Conservation (phyloP, 2,113 vertebrate species). For the Coryphaenoides rupestris region DNA sequence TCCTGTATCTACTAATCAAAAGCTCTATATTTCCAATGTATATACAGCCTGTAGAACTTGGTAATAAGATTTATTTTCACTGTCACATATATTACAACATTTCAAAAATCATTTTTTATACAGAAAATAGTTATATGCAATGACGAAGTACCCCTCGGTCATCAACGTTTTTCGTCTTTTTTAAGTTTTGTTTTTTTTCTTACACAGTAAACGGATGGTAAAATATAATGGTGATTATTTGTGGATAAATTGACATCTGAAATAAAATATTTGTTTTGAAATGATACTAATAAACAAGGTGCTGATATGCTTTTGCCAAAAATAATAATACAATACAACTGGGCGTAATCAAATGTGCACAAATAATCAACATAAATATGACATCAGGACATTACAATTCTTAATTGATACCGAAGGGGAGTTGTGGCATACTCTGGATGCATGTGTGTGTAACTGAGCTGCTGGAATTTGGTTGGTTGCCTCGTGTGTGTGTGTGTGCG, state of each 20-base stretch:
- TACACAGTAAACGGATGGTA: conserved; percentile 70
- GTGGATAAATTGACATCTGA: conserved; percentile 71
- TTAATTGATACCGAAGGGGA: conserved; percentile 35
- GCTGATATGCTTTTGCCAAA: conserved; percentile 70
- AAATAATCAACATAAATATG: conserved; percentile 67
- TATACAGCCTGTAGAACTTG: conserved; percentile 87
- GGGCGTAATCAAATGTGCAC: conserved; percentile 64
- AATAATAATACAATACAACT: conserved; percentile 56
- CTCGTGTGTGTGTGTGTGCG: conserved; percentile 22
- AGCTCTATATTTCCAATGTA: conserved; percentile 79
- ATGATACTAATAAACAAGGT: conserved; percentile 72
- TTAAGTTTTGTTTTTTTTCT: conserved; percentile 38
- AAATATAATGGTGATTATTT: conserved; percentile 71
- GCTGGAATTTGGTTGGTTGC: conserved; percentile 41
- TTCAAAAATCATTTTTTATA: conserved; percentile 75
- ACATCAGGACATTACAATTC: conserved; percentile 47
- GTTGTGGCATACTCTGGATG: conserved; percentile 24
- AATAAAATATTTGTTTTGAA: conserved; percentile 59
- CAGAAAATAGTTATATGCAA: conserved; percentile 81
- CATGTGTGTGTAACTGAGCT: conserved; percentile 18
- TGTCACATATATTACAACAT: conserved; percentile 86
- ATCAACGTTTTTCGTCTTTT: conserved; percentile 53
- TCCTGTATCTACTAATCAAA: conserved; percentile 78
- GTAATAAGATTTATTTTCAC: conserved; percentile 82
- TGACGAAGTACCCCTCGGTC: conserved; percentile 69